Evolutionary conservation across 2,797 vertebrate species (phyloP), one percentile per base, ranked within the genome.

Genomic region (Tenualosa thibaudeaui): DNA sequence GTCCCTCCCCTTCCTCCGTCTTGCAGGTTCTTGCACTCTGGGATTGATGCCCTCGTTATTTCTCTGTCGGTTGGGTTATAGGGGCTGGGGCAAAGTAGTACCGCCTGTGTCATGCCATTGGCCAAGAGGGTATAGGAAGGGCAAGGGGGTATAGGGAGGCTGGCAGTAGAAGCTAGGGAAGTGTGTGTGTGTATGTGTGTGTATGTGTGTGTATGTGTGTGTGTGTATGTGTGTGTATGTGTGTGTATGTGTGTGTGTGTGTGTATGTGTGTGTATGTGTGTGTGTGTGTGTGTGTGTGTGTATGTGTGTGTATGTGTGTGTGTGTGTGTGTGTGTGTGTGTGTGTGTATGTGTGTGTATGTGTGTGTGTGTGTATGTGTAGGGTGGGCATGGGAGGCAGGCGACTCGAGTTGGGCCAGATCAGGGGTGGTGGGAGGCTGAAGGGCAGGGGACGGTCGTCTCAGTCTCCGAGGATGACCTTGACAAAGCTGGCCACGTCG

Each of bases 401-500:
- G 31, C 31, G 31, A n/a, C 26, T 37, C 12, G 12, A 24, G 65
- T 71, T 13, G 26, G 65, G 4, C 65, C 31, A 12, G 65, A 71
- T 84, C 86, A 62, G 1, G 86, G 85, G 83, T 86, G 84, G 6
- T n/a, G 12, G 58, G 53, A 17, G 51, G 81, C 53, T 51, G 50
- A 51, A 84, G 78, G 62, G 68, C 46, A 84, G 5, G 68, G 15
- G 22, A 12, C 13, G 54, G 15, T 8, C 54, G 17, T 24, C 58
- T 98, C 96, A 98, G 93, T 98, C 97, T 90, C 96, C 97, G 91
- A 99, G 92, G 95, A 98, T 97, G 92, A 95, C 94, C 91, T 97
- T 98, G 92, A 99, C 98, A 92, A 98, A 99, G 94, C 96, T 96
- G 83, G 97, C 97, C 94, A 98, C 97, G 86, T 99, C 97, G 87